Evolutionary conservation across 2,113 vertebrate species (phyloP).

Genomic region (Cyrtonyx montezumae): DNA sequence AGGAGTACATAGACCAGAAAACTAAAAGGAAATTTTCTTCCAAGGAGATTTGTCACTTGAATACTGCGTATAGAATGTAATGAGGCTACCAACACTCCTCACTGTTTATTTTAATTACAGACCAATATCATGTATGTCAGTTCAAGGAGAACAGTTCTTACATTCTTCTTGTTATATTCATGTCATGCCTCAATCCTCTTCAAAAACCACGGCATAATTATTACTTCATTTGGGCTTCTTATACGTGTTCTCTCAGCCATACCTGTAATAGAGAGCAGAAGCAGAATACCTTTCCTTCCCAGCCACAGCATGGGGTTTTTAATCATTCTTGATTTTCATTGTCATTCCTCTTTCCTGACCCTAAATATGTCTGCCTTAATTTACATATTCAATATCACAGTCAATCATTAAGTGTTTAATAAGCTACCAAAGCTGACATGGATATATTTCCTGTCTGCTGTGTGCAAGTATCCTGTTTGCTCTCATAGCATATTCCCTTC

Average conservation of each 20-base stretch:
- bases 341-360: conserved; percentile 6
- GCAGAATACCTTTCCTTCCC: conserved; percentile 28
- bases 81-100: not conserved
- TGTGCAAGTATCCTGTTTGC: conserved; percentile 15
- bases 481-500: not conserved
- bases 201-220: conserved; percentile 24
- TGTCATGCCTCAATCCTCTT: conserved; percentile 16
- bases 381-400: conserved; percentile 29
- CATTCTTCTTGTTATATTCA: not conserved
- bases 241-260: not conserved
- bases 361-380: not conserved
- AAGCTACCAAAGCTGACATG: not conserved
- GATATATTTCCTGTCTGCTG: conserved; percentile 18
- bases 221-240: not conserved
- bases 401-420: conserved; percentile 43
- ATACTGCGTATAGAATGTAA: not conserved
- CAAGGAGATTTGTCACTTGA: not conserved
- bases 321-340: not conserved
- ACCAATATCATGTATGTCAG: not conserved
- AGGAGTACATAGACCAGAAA: conserved; percentile 17
- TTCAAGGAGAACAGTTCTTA: not conserved
- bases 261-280: not conserved
- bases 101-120: not conserved
- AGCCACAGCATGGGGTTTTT: not conserved
- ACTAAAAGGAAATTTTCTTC: conserved; percentile 13